Percentiles rank a stretch among this genome's conserved stretches.
Conservation (phyloP, 1,140 invertebrate genomes). For the Magallana gigas region DNA sequence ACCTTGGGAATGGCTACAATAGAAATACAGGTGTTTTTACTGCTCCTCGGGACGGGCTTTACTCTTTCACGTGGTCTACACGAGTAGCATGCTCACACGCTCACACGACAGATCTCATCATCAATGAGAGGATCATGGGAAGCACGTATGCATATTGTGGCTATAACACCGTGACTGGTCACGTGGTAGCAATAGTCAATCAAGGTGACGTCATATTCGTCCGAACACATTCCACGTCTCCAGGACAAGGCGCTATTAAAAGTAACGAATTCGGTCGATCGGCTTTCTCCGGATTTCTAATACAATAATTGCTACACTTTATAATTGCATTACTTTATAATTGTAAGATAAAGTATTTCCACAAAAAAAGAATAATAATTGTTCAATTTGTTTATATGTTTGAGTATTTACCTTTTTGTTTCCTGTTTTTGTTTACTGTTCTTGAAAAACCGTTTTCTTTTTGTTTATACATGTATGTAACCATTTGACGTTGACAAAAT, state of each 20-base stretch:
- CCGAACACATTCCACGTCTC: not conserved
- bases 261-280: conserved; percentile 20
- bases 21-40: conserved; percentile 43
- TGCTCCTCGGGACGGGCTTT: conserved; percentile 34
- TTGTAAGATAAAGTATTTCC: no score
- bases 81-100: not conserved
- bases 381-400: no score
- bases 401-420: no score
- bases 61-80: conserved; percentile 48
- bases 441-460: no score
- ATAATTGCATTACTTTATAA: no score
- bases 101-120: not conserved
- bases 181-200: not conserved
- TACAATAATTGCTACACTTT: not conserved
- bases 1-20: conserved; percentile 49
- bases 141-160: not conserved
- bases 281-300: conserved; percentile 20
- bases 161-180: not conserved
- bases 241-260: conserved; percentile 7
- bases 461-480: no score
- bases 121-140: conserved; percentile 16
- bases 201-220: conserved; percentile 33
- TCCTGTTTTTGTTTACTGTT: no score
- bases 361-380: no score
- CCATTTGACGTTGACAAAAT: no score